Percentiles rank a stretch among this genome's conserved stretches.
These are phyloP conservation scores for Tenualosa ilisha DNA, from an alignment of 2,797 vertebrate genomes.

Conservation along the genomic window DNA sequence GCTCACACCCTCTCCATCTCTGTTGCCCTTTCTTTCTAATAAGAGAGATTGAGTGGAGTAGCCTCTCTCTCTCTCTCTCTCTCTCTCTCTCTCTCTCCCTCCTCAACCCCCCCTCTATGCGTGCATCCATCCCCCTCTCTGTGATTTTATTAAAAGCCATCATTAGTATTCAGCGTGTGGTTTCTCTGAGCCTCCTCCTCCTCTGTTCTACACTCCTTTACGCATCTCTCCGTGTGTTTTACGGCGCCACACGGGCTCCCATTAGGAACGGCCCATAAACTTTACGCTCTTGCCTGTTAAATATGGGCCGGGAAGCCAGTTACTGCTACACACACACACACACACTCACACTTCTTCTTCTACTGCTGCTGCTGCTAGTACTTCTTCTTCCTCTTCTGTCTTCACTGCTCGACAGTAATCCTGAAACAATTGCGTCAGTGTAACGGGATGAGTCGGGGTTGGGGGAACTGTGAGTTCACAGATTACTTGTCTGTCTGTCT, in stretches of 20 bases:
- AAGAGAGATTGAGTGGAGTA: conserved; percentile 1
- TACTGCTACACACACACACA: conserved; percentile 34
- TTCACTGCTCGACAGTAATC: neutral
- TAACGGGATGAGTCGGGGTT: neutral
- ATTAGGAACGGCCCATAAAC: conserved; percentile 78
- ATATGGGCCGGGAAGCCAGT: conserved; percentile 47
- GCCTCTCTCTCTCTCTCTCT: neutral
- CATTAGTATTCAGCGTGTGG: neutral
- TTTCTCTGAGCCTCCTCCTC: conserved; percentile 13
- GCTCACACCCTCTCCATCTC: neutral
- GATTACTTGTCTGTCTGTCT: neutral
- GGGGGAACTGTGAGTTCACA: neutral
- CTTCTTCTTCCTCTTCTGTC: neutral
- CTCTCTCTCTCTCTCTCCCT: neutral
- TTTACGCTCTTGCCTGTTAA: conserved; percentile 65
- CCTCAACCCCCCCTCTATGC: neutral
- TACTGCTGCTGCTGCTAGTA: neutral
- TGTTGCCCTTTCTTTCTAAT: conserved; percentile 4
- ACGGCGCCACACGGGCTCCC: conserved; percentile 44
- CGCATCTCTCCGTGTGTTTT: conserved; percentile 43
- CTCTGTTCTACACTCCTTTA: conserved; percentile 45
- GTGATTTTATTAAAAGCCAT: neutral
- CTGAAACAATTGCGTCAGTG: neutral
- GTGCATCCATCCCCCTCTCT: neutral
- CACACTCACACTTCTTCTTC: neutral